A percentile compares a stretch with the other conserved stretches of the same genome.
These are phyloP conservation scores for Peromyscus nudipes DNA, from an alignment of 2,797 vertebrate genomes.

Conservation along the genomic window DNA sequence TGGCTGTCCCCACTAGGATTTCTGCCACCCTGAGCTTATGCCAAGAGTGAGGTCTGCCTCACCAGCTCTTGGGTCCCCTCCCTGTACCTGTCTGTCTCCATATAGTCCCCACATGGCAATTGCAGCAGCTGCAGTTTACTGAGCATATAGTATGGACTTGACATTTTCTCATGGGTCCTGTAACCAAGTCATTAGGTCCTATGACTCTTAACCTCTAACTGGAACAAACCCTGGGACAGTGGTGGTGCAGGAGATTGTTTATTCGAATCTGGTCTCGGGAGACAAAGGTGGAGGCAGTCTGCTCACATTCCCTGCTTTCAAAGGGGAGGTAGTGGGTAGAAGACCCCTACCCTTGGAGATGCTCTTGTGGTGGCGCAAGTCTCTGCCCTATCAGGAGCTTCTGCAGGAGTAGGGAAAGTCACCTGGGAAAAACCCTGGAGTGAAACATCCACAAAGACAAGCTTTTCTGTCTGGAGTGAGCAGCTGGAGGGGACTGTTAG, in stretches of 20 bases:
- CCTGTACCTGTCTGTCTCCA: accelerated
- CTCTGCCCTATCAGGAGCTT: neutral
- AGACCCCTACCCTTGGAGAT: neutral
- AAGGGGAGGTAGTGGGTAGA: neutral
- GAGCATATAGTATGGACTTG: accelerated
- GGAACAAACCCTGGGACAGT: neutral
- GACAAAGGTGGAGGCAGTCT: neutral
- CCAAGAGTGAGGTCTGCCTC: accelerated
- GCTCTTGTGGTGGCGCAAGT: neutral
- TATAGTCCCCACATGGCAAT: accelerated
- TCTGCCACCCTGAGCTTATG: neutral
- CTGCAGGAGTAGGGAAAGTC: neutral
- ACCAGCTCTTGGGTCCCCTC: neutral
- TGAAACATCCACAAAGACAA: neutral
- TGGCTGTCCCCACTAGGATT: neutral
- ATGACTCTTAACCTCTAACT: neutral
- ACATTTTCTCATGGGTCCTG: neutral
- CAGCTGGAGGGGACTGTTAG: neutral
- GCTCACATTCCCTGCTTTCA: neutral
- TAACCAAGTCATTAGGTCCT: too few relatives aligned
- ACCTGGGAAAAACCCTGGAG: too few relatives aligned
- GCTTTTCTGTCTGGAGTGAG: neutral
- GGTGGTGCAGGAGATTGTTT: neutral
- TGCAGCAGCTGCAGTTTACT: accelerated
- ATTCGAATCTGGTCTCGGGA: neutral